These are phyloP conservation scores for Reinhardtius hippoglossoides DNA, from an alignment of 2,113 vertebrate genomes.

Conservation along the genomic window DNA sequence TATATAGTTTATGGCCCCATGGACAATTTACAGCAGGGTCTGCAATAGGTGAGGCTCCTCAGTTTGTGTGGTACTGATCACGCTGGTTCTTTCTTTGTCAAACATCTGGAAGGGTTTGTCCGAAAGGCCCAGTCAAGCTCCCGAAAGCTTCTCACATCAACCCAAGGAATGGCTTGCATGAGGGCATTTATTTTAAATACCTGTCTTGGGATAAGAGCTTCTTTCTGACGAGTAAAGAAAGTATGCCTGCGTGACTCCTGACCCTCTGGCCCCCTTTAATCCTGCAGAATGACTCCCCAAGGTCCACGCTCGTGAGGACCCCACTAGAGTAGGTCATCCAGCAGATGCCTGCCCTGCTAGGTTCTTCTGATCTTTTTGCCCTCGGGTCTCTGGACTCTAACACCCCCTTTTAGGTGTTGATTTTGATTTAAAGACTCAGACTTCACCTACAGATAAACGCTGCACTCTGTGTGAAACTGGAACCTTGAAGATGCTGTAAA, in stretches of 20 bases:
- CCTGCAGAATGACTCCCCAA: slow-evolving; percentile 55
- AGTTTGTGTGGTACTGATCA: slow-evolving; percentile 16
- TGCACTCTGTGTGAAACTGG: slow-evolving; percentile 28
- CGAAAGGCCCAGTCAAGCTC: not conserved
- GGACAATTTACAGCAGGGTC: slow-evolving; percentile 24
- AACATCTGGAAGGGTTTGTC: slow-evolving; percentile 51
- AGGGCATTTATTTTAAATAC: slow-evolving; percentile 47
- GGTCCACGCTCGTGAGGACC: slow-evolving; percentile 33
- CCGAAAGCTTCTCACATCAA: slow-evolving; percentile 28
- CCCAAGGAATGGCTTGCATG: slow-evolving; percentile 33
- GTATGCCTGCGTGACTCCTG: slow-evolving; percentile 27
- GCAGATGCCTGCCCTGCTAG: slow-evolving; percentile 57
- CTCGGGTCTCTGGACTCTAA: slow-evolving; percentile 28
- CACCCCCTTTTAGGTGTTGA: slow-evolving; percentile 31
- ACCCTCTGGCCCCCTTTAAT: slow-evolving; percentile 48
- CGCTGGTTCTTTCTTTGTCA: slow-evolving; percentile 20
- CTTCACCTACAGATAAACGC: slow-evolving; percentile 20
- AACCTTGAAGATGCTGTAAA: slow-evolving; percentile 5
- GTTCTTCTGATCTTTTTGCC: slow-evolving; percentile 39
- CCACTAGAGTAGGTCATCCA: slow-evolving; percentile 54
- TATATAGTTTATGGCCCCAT: slow-evolving; percentile 16
- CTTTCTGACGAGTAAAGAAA: slow-evolving; percentile 45
- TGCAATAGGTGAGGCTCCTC: slow-evolving; percentile 13
- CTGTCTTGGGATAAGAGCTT: slow-evolving; percentile 25
- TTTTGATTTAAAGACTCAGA: slow-evolving; percentile 29